These are phyloP conservation scores for Monopterus albus DNA, from an alignment of 2,113 vertebrate genomes.

Conservation along the genomic window DNA sequence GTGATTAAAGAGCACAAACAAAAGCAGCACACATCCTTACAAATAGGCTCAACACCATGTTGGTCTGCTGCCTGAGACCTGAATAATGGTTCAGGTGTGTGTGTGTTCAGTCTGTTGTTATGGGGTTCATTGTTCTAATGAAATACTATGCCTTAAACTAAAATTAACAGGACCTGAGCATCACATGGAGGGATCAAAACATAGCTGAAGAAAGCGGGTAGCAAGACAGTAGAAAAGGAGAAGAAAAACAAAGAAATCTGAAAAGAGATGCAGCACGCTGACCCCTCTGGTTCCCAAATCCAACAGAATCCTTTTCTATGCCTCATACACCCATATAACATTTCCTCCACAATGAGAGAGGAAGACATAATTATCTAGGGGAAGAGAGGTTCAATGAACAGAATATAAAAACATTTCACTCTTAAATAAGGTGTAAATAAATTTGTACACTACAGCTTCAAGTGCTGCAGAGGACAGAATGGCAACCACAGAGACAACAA, in stretches of 20 bases:
- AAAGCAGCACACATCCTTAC: constrained; percentile 17
- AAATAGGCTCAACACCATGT: neutral
- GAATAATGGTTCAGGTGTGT: constrained; percentile 18
- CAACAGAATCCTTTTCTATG: neutral
- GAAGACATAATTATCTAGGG: constrained; percentile 23
- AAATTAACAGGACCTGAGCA: constrained; percentile 26
- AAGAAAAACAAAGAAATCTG: neutral
- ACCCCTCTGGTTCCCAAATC: neutral
- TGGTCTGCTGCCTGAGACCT: constrained; percentile 29
- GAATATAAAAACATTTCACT: constrained; percentile 21
- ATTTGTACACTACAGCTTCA: constrained; percentile 9
- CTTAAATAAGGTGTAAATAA: constrained; percentile 34
- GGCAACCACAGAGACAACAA: constrained; percentile 17
- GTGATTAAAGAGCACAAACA: constrained; percentile 31
- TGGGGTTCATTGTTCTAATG: constrained; percentile 11
- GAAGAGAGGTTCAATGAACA: constrained; percentile 39
- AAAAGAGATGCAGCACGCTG: constrained; percentile 2
- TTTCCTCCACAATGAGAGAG: neutral
- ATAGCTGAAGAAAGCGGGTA: neutral
- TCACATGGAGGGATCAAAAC: constrained; percentile 22
- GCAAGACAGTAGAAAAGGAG: neutral
- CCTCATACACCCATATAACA: constrained; percentile 9
- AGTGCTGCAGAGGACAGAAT: constrained; percentile 8
- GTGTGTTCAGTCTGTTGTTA: constrained; percentile 15
- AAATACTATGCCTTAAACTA: constrained; percentile 19